Evolutionary conservation across 2,113 vertebrate genomes (phyloP).

Genomic region (Sinosuthora webbiana): DNA sequence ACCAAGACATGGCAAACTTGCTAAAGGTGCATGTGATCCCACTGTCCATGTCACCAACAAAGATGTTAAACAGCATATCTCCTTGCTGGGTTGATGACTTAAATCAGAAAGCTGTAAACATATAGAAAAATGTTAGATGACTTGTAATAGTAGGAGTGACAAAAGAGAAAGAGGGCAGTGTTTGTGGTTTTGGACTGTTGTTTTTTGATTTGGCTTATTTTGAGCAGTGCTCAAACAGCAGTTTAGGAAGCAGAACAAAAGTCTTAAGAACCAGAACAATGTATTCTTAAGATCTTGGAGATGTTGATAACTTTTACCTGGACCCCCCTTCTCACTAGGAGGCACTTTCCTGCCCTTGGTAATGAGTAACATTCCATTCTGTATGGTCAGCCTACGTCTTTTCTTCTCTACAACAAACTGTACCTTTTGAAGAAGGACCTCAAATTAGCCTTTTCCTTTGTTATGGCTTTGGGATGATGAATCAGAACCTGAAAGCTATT

Average conservation of each 20-base stretch:
- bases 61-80: neutral
- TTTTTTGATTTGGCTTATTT: neutral
- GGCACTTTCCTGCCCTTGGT: neutral
- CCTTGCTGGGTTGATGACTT: neutral
- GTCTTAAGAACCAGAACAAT: neutral
- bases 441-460: neutral
- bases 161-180: neutral
- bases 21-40: neutral
- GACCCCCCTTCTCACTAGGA: neutral
- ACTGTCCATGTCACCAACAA: neutral
- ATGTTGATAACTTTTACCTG: neutral
- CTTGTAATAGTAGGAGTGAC: neutral
- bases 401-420: neutral
- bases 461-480: neutral
- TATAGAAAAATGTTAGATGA: neutral
- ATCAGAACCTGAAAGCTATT: neutral
- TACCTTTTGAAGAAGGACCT: neutral
- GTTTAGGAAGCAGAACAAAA: neutral
- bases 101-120: neutral
- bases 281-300: neutral
- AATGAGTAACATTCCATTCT: neutral
- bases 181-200: neutral
- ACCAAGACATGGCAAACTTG: neutral
- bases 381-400: neutral
- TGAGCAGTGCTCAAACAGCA: neutral